These are phyloP conservation scores for Fulmarus glacialis DNA, from an alignment of 2,113 vertebrate species.

Conservation along the genomic window DNA sequence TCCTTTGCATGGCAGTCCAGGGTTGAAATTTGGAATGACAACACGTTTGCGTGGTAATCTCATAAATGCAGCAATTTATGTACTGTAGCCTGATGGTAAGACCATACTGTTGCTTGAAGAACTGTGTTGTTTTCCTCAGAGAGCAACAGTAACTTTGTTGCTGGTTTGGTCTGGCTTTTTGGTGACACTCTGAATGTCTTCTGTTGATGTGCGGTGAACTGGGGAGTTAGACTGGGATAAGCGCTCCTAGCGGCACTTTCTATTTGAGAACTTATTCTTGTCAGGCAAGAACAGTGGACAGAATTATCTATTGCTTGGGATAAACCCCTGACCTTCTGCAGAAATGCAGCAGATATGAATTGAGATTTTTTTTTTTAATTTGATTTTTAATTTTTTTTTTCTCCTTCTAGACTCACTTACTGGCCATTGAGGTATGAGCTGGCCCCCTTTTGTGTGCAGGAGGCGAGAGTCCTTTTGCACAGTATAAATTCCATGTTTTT, in stretches of 20 bases:
- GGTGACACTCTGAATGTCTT: background rate
- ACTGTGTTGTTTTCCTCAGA: background rate
- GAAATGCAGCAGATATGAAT: background rate
- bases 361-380: background rate
- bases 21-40: background rate
- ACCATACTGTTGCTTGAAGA: background rate
- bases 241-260: background rate
- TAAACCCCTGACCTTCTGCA: background rate
- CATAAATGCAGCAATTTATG: background rate
- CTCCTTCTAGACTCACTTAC: background rate
- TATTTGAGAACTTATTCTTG: background rate
- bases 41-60: background rate
- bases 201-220: background rate
- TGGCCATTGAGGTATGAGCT: background rate
- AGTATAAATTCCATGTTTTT: background rate
- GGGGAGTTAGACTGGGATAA: background rate
- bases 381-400: background rate
- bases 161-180: background rate
- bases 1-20: background rate
- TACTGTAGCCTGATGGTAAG: background rate
- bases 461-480: background rate
- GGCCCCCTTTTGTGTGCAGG: background rate
- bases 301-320: background rate
- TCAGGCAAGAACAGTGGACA: background rate
- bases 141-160: background rate